A percentile compares a stretch with the other conserved stretches of the same genome.
Evolutionary conservation across 2,888 invertebrate species (phyloP).

Genomic region (Drosophila nr. perissopoda): DNA sequence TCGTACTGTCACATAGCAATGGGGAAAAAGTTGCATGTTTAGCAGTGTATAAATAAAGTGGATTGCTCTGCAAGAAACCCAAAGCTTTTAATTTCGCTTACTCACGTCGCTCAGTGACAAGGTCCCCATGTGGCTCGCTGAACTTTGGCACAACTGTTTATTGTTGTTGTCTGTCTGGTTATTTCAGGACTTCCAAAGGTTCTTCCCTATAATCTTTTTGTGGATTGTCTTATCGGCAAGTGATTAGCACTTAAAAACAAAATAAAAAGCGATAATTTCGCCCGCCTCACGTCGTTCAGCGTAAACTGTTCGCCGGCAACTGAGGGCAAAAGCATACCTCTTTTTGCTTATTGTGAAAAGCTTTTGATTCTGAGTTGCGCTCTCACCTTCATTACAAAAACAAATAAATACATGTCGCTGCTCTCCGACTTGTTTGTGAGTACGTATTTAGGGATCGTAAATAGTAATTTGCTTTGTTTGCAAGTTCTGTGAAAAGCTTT

Average conservation of each 20-base stretch:
- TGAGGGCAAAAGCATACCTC: not conserved
- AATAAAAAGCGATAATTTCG: not conserved
- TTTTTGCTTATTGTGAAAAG: not conserved
- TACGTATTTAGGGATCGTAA: not conserved
- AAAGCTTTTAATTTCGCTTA: slow-evolving; percentile 16
- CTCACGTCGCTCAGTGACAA: slow-evolving; percentile 51
- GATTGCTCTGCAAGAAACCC: not conserved
- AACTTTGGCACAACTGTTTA: not conserved
- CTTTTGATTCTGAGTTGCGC: slow-evolving; percentile 4
- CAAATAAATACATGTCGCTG: not conserved
- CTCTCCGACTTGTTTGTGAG: not conserved
- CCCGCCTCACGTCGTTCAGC: not conserved
- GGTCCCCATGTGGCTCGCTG: slow-evolving; percentile 37
- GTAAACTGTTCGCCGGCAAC: slow-evolving; percentile 6
- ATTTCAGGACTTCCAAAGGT: slow-evolving; percentile 23
- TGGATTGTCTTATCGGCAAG: not conserved
- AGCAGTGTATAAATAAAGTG: slow-evolving; percentile 40
- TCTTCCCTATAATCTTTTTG: slow-evolving; percentile 5
- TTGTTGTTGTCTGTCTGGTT: not conserved
- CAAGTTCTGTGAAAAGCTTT: not conserved
- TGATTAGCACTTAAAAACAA: not conserved
- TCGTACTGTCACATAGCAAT: slow-evolving; percentile 81
- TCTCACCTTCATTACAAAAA: not conserved
- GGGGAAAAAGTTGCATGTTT: no score
- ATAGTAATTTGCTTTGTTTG: not conserved